Conservation (phyloP, 2,888 invertebrate species). For the Drosophila eohydei region DNA sequence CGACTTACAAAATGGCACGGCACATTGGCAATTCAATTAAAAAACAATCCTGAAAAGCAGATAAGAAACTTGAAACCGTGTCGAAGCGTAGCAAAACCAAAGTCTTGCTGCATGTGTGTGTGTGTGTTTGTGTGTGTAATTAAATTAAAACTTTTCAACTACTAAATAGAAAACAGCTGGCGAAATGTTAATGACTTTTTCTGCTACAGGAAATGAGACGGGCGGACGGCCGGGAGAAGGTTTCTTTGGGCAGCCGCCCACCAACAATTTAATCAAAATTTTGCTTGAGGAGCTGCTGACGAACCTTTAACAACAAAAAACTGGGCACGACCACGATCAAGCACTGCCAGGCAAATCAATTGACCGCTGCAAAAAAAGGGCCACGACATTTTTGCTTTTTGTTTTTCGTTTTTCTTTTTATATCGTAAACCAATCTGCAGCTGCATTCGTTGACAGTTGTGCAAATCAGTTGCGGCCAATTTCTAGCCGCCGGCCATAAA, state of each 20-base stretch:
- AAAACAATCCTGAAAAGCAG: constrained; percentile 31
- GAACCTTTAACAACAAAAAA: constrained; percentile 34
- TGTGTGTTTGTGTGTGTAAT: constrained; percentile 48
- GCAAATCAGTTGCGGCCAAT: constrained; percentile 61
- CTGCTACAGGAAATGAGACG: constrained; percentile 60
- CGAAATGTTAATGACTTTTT: constrained; percentile 66
- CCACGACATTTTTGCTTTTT: constrained; percentile 38
- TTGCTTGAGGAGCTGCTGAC: constrained; percentile 50
- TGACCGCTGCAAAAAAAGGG: constrained; percentile 55
- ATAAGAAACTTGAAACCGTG: constrained; percentile 40
- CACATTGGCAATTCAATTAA: constrained; percentile 72
- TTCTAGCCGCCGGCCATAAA: constrained; percentile 65
- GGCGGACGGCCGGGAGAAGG: background rate
- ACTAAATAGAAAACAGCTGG: constrained; percentile 51
- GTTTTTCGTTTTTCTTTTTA: background rate
- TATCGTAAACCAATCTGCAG: constrained; percentile 53
- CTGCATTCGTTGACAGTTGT: constrained; percentile 75
- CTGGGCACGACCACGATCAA: constrained; percentile 53
- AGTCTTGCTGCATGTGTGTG: background rate
- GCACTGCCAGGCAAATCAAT: constrained; percentile 62
- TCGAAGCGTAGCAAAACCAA: constrained; percentile 42
- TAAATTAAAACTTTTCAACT: constrained; percentile 69
- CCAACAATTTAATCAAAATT: constrained; percentile 61
- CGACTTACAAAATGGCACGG: constrained; percentile 40
- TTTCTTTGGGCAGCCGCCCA: constrained; percentile 26